Evolutionary conservation across 2,888 invertebrate species (phyloP).

Genomic region (Ganaspis brasiliensis): DNA sequence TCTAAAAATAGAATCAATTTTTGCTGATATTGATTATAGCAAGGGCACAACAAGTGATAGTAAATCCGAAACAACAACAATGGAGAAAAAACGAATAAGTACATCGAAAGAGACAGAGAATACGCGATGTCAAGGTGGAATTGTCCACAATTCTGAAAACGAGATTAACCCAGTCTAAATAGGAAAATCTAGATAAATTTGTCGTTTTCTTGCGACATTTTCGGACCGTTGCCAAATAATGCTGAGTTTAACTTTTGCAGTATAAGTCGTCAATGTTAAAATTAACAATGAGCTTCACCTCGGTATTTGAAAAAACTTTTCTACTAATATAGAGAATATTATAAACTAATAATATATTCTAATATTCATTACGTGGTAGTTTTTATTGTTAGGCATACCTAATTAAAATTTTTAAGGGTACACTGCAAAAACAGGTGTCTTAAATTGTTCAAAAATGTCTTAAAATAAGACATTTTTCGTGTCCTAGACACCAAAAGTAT

Average conservation of each 20-base stretch:
- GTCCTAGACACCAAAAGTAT: too few species aligned
- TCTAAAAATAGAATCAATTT: conserved; percentile 28
- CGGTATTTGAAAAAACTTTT: neutral
- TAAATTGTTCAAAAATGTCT: too few species aligned
- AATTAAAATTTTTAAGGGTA: too few species aligned
- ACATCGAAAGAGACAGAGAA: too few species aligned
- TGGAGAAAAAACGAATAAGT: neutral
- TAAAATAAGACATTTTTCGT: too few species aligned
- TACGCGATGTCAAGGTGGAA: neutral
- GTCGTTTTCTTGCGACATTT: conserved; percentile 22
- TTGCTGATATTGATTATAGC: conserved; percentile 11
- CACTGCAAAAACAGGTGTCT: too few species aligned
- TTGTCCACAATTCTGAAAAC: conserved; percentile 13
- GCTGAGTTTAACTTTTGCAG: conserved; percentile 26
- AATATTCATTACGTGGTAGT: too few species aligned
- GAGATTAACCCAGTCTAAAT: conserved; percentile 20
- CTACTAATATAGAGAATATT: too few species aligned
- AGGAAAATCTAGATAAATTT: conserved; percentile 29
- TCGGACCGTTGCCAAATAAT: conserved; percentile 32
- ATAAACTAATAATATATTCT: too few species aligned
- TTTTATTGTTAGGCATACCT: too few species aligned
- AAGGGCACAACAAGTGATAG: conserved; percentile 12
- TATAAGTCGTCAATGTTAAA: conserved; percentile 24
- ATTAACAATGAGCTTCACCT: conserved; percentile 5
- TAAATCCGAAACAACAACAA: neutral